Evolutionary conservation across 2,113 vertebrate genomes (phyloP), one percentile per base, ranked within the genome.

Genomic region (Conger conger): DNA sequence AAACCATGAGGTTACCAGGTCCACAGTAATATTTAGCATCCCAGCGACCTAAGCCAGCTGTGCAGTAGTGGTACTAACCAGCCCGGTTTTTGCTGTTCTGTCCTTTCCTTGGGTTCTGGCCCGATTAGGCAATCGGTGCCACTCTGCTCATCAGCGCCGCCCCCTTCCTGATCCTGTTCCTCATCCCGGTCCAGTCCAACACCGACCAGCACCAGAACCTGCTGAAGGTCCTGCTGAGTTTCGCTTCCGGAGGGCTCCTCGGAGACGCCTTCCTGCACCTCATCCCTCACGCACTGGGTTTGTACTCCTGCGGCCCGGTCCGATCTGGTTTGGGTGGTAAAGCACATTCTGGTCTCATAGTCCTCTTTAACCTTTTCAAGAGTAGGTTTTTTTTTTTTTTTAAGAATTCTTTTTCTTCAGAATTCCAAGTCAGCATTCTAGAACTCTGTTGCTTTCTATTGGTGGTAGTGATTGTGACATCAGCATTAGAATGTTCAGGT

Each of bases 181-280:
- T 98, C 85, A 96, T 98, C 91, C 97, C 97, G 0, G 96, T 98
- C 85, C 96, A 97, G 86, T 97, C 97, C 38, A 97, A 97, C 90
- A 96, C 96, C 0, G 96, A 96, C 87, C 93, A 95, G 89, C 97
- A 97, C 91, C 96, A 95, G 87, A 96, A 94, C 87, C 94, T 98
- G 85, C 96, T 98, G 45, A 96, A 97, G 88, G 92, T 98, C 76
- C 94, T 98, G 88, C 95, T 98, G 73, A 97, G 97, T 91, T 98
- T 98, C 13, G 97, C 97, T 0, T 97, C 97, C 0, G 97, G 97
- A 0, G 97, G 97, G 0, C 94, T 98, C 80, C 93, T 98, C 68
- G 97, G 97, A 1, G 97, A 98, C 15, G 97, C 97, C 78, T 98
- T 98, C 86, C 94, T 98, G 40, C 97, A 98, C 91, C 96, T 98